A percentile compares a stretch with the other conserved stretches of the same genome.
Conservation (phyloP, 2,797 vertebrate species). For the Acipenser transmontanus region DNA sequence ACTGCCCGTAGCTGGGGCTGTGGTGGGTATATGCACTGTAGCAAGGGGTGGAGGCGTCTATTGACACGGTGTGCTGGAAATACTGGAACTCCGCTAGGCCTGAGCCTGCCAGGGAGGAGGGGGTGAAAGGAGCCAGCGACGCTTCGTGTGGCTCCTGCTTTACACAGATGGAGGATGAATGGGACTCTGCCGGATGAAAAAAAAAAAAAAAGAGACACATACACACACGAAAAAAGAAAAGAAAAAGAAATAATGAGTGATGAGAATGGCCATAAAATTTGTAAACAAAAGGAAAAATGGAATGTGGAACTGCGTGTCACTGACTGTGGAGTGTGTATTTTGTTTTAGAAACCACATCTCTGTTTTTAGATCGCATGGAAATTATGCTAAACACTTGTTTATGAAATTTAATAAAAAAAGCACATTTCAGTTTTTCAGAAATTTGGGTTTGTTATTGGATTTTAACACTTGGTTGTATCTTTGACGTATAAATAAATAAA, state of each 20-base stretch:
- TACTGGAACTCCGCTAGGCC: slow-evolving; percentile 79
- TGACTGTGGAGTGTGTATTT: no score
- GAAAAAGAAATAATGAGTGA: slow-evolving; percentile 49
- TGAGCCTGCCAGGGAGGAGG: slow-evolving; percentile 67
- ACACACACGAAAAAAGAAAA: slow-evolving; percentile 35
- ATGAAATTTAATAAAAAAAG: no score
- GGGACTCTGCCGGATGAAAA: slow-evolving; percentile 55
- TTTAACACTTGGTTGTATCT: no score
- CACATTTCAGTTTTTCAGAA: no score
- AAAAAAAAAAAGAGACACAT: slow-evolving; percentile 22
- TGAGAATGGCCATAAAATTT: slow-evolving; percentile 51
- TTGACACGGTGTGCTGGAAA: slow-evolving; percentile 79
- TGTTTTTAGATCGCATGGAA: no score
- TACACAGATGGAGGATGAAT: slow-evolving; percentile 79
- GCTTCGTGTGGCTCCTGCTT: slow-evolving; percentile 87
- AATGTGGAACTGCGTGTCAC: slow-evolving; percentile 32
- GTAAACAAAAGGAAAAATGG: slow-evolving; percentile 45
- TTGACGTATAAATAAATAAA: no score
- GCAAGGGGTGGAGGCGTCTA: slow-evolving; percentile 80
- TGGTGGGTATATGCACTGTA: slow-evolving; percentile 73
- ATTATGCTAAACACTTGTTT: no score
- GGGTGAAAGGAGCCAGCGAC: slow-evolving; percentile 85
- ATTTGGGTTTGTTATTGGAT: no score
- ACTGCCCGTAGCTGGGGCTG: slow-evolving; percentile 75
- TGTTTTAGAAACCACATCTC: no score